Base-by-base conservation (phyloP, 1,140 invertebrate species). In the Heliconius hermathena region DNA sequence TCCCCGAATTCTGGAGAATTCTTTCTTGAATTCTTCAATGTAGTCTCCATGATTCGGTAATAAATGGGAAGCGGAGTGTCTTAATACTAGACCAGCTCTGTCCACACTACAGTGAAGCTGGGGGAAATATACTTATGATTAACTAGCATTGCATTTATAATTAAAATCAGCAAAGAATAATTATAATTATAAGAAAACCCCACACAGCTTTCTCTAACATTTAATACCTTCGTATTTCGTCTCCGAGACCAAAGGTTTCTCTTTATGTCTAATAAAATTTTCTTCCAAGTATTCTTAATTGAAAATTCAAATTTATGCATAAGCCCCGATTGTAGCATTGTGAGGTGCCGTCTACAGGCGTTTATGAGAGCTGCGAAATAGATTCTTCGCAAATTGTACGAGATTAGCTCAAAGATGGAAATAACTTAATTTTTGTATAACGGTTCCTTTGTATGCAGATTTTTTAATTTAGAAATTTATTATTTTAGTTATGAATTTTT, bases 251-350 rank as follows among this genome's bases (percentile, higher is more conserved):
- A 94, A 94, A 94, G 91, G 93, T 93, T 93, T 91, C 91, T 88
- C 91, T 93, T 93, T 92, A 92, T 90, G 88, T 93, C 90, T 93
- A 93, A 94, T 93, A 94, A 93, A 93, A 93, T 94, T 93, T 93
- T 91, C 92, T 94, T 91, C 91, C 92, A 92, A 92, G 93, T 93
- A 91, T 91, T 89, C 89, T 92, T 94, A 94, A 94, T 94, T 94
- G 91, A 94, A 94, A 94, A 94, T 94, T 94, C 89, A 94, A 94
- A 94, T 94, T 94, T 93, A 94, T 94, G 91, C 93, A 94, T 94
- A 94, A 94, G 92, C 89, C 92, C 90, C 93, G 93, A 94, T 94
- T 94, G 90, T 93, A 89, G 87, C 84, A 85, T 84, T 88, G 88
- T 84, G 79, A 88, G 80, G 83, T 78, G 81, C 86, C 84, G 84